Conservation (phyloP, 2,888 invertebrate species). For the Busseola fusca region DNA sequence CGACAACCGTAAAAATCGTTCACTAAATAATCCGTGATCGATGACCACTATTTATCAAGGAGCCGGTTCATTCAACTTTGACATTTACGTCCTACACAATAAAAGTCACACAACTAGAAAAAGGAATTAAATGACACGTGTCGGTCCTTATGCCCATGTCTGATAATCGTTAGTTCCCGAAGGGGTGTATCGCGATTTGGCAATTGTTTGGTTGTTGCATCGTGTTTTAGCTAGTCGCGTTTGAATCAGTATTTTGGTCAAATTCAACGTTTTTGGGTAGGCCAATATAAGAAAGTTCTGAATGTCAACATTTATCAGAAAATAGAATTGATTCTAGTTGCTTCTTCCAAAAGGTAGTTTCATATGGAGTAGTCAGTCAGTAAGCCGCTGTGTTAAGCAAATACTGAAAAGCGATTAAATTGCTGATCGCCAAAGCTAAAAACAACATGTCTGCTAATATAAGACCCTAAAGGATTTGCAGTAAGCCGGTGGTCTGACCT, state of each 20-base stretch:
- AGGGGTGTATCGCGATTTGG: constrained; percentile 8
- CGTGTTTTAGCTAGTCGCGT: background rate
- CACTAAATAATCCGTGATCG: constrained; percentile 29
- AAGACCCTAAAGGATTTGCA: constrained; percentile 34
- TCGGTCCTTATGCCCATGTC: constrained; percentile 24
- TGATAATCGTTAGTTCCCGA: constrained; percentile 24
- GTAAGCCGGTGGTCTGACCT: constrained; percentile 60
- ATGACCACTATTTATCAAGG: background rate
- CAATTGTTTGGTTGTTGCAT: background rate
- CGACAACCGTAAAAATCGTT: constrained; percentile 37
- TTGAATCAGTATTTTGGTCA: background rate
- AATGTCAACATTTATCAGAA: background rate
- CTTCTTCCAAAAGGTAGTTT: background rate
- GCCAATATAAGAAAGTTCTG: background rate
- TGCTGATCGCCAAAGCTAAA: background rate
- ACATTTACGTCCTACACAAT: constrained; percentile 19
- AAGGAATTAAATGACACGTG: constrained; percentile 51
- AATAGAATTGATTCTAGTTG: background rate
- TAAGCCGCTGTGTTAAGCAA: background rate
- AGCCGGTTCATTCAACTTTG: constrained; percentile 29
- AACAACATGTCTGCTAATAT: background rate
- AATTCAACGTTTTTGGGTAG: background rate
- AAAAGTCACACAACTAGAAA: constrained; percentile 18
- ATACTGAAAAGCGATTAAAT: background rate
- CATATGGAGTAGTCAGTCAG: background rate